phyloP scores from a whole-genome alignment of 2,113 vertebrate genomes.

The Pelecanus crispus region DNA sequence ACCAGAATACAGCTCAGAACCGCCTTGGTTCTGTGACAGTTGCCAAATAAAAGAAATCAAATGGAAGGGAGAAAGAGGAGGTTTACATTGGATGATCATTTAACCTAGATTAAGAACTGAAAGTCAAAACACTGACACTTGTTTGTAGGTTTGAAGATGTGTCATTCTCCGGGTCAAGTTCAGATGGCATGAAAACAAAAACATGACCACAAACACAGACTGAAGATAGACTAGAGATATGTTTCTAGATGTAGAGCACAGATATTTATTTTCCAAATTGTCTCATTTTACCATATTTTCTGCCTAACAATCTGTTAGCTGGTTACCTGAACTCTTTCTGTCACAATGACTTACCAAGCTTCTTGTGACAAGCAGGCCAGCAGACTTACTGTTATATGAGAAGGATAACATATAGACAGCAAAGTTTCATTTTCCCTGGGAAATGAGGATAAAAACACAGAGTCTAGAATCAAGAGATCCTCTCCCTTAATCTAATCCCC shows the following conservation, averaged over 20 bases:
- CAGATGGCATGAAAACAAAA: background rate
- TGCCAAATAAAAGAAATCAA: background rate
- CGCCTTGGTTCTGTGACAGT: background rate
- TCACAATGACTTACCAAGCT: background rate
- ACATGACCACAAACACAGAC: background rate
- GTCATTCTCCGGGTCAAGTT: background rate
- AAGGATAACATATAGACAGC: background rate
- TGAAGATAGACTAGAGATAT: background rate
- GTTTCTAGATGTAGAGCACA: background rate
- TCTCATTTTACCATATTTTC: background rate
- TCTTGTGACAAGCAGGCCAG: background rate
- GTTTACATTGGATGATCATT: background rate
- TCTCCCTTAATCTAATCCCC: background rate
- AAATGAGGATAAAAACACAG: background rate
- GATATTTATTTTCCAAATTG: background rate
- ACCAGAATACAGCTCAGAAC: background rate
- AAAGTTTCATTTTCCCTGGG: background rate
- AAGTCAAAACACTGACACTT: background rate
- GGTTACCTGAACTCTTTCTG: background rate
- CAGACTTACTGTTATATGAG: background rate
- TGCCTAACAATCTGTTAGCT: background rate
- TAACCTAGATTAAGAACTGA: background rate
- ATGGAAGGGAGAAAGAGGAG: background rate
- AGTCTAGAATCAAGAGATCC: background rate
- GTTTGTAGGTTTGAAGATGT: background rate